Evolutionary conservation across 2,888 invertebrate species (phyloP), one percentile per base, ranked within the genome.

Genomic region (Lithodes maja): DNA sequence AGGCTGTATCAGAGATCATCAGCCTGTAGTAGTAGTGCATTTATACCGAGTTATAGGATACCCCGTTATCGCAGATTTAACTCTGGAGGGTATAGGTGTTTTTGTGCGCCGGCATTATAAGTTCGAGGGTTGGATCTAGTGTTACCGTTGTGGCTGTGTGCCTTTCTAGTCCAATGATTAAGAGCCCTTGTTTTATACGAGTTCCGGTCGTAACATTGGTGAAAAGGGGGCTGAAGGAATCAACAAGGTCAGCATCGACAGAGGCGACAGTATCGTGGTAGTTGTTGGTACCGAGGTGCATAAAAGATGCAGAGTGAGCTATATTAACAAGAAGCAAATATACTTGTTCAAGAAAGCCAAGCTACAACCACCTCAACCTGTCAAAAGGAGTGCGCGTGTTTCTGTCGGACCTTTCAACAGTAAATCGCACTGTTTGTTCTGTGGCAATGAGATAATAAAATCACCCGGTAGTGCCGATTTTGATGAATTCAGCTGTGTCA

Each of bases 161-260:
- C 33, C 33, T 33, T 33, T 33, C 33, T 33, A 33, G 33, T 33
- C 33, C 33, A 33, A 33, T 33, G 33, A 33, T 33, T 33, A 33
- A 33, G 33, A 33, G 33, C 33, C 33, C 33, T 33, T 33, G 33
- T 33, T 33, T 33, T 33, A 33, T 33, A 33, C 33, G 33, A 33
- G 33, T 33, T 0, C 33, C 33, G 33, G 33, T 33, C 33, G 33
- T 33, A 33, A 33, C 33, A 33, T 33, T 68, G 54, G 54, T 55
- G 61, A 81, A 81, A 81, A 81, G 81, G 81, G 61, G 61, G 54
- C 81, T 81, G 81, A 81, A 81, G 81, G 81, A 81, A 81, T 81
- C 81, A 54, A 81, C 81, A 81, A 81, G 81, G 81, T 15, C 81
- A 53, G 61, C 61, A 81, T 81, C 61, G 55, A 61, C 81, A 81